Base-by-base conservation (phyloP, 1,140 invertebrate species). In the Drosophila sechellia region DNA sequence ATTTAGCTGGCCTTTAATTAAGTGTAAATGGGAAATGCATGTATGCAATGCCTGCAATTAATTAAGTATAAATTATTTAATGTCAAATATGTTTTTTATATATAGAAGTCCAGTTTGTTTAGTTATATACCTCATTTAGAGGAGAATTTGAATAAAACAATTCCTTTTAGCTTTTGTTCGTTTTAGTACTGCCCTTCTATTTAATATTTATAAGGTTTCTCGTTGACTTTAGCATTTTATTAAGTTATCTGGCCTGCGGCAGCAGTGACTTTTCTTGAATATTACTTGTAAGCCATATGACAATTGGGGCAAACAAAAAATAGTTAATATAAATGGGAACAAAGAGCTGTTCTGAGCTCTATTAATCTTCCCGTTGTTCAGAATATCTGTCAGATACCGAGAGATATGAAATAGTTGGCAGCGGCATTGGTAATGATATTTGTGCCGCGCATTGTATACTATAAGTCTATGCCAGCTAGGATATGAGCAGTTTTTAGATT, bases 401-500 rank as follows among this genome's bases (percentile, higher is more conserved):
- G 50, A n/a, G 72, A 53, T 53, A 45, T 52, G 59, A 42, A 39
- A 60, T 69, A 64, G 49, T 45, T 65, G 31, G 61, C 57, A 20
- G 57, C 40, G 63, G 78, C 81, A 87, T 87, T 81, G 80, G 81
- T 81, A 87, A 86, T 79, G 75, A 87, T 83, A 83, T 81, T 86
- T 87, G 42, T 78, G 65, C 69, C 64, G 58, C 77, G 83, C 69
- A 87, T 72, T 81, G 59, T 43, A 66, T 42, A 63, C 50, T 58
- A 31, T 55, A 37, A 22, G 37, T 55, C 22, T 66, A 60, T 68
- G 52, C 43, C 34, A 40, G 58, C 42, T 20, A 56, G 77, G 70
- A 86, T 87, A 86, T 86, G 74, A 87, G 78, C 75, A 87, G 79
- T 87, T 86, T 78, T 87, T 87, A 86, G 83, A 87, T 86, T 83